These are phyloP conservation scores for Pogonognathellus flavescens DNA, from an alignment of 1,140 invertebrate species.

Conservation along the genomic window DNA sequence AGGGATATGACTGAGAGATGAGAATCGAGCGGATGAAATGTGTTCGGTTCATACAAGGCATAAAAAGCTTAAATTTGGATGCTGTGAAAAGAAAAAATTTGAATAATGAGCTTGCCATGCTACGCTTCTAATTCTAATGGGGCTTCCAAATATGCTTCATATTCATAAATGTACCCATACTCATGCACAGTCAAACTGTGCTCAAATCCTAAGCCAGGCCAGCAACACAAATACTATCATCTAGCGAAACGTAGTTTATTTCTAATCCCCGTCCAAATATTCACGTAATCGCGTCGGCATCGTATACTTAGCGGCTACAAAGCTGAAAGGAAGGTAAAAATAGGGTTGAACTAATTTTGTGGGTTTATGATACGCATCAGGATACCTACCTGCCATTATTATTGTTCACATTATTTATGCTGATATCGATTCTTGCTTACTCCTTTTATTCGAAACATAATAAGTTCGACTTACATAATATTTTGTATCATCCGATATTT, in stretches of 20 bases:
- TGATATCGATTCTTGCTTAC: too few species aligned
- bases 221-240: neutral
- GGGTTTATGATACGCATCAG: too few species aligned
- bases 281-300: too few species aligned
- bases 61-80: neutral
- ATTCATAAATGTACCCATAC: neutral
- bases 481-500: too few species aligned
- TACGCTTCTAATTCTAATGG: slow-evolving; percentile 1
- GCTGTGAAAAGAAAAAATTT: neutral
- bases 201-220: neutral
- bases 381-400: too few species aligned
- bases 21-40: neutral
- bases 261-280: too few species aligned
- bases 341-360: too few species aligned
- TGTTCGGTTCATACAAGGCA: neutral
- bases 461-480: too few species aligned
- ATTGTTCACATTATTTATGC: too few species aligned
- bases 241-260: neutral
- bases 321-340: too few species aligned
- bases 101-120: neutral
- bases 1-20: neutral
- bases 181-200: neutral
- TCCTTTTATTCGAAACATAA: too few species aligned
- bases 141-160: neutral
- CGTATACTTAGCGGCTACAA: too few species aligned